Evolutionary conservation across 64 coral and sea anemone species (phyloP).

Genomic region (Stichodactyla mertensii): DNA sequence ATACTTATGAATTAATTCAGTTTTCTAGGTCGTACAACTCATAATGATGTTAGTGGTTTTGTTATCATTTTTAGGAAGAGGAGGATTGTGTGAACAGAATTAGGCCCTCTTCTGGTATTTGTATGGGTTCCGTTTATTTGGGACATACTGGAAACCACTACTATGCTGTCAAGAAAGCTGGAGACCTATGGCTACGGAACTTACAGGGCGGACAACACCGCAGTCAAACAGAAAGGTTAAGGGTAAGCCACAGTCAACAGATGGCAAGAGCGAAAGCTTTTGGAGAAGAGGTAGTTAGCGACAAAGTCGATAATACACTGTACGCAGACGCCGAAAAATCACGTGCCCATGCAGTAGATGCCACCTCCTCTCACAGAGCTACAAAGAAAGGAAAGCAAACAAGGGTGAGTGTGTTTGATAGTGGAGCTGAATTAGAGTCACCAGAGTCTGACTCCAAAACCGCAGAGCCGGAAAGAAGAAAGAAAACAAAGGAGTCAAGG

Average conservation of each 20-base stretch:
- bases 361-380: slow-evolving; percentile 34
- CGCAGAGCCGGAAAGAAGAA: background rate
- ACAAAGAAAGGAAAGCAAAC: slow-evolving; percentile 16
- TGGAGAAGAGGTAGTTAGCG: slow-evolving; percentile 1
- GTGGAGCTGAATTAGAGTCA: slow-evolving; percentile 2
- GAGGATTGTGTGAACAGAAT: background rate
- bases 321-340: slow-evolving; percentile 16
- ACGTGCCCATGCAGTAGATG: slow-evolving; percentile 17
- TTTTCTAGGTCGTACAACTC: no score
- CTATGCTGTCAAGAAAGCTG: slow-evolving; percentile 21
- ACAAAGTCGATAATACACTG: slow-evolving; percentile 11
- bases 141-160: slow-evolving; percentile 5
- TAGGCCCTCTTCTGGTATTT: background rate
- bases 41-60: no score
- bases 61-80: background rate
- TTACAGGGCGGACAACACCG: slow-evolving; percentile 24
- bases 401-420: slow-evolving; percentile 7
- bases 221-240: slow-evolving; percentile 31
- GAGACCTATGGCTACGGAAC: slow-evolving; percentile 15
- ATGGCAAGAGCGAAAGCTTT: slow-evolving; percentile 36
- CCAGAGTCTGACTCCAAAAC: slow-evolving; percentile 9
- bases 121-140: background rate
- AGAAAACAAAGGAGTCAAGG: background rate
- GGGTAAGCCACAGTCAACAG: slow-evolving; percentile 16
- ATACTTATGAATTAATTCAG: no score